phyloP scores from a whole-genome alignment of 2,888 invertebrate species.

The Meliscaeva auricollis region DNA sequence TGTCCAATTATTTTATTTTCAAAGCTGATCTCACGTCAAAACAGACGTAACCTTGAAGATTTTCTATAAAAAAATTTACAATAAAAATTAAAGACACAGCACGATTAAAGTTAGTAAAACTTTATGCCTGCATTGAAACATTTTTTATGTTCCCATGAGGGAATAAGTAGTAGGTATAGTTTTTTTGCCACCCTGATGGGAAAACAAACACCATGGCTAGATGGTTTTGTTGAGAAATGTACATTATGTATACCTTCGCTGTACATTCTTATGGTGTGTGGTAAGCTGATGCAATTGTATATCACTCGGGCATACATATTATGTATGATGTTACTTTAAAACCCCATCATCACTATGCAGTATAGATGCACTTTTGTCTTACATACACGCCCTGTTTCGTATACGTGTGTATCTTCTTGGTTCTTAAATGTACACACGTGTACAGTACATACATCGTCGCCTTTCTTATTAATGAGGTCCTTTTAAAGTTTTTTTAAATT shows the following conservation, averaged over 20 bases:
- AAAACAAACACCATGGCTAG: background rate
- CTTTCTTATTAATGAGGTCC: too few relatives aligned
- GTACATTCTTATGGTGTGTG: conserved; percentile 9
- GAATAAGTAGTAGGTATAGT: background rate
- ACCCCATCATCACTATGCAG: too few relatives aligned
- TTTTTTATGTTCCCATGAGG: background rate
- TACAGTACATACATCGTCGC: too few relatives aligned
- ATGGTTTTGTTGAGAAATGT: background rate
- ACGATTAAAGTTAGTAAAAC: background rate
- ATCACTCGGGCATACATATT: background rate
- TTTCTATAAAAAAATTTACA: too few relatives aligned
- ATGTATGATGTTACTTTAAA: background rate
- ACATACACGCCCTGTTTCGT: too few relatives aligned
- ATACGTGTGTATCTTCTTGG: too few relatives aligned
- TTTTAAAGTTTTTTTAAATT: too few relatives aligned
- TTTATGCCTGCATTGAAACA: background rate
- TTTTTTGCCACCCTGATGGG: background rate
- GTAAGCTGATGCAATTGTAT: conserved; percentile 1
- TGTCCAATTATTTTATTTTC: too few relatives aligned
- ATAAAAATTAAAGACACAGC: background rate
- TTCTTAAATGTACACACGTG: too few relatives aligned
- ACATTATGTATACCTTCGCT: background rate
- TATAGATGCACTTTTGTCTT: too few relatives aligned
- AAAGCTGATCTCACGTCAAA: too few relatives aligned
- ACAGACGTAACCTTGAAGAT: too few relatives aligned